Percentiles rank a stretch among this genome's conserved stretches.
Evolutionary conservation across 2,113 vertebrate species (phyloP).

Genomic region (Nanorana parkeri): DNA sequence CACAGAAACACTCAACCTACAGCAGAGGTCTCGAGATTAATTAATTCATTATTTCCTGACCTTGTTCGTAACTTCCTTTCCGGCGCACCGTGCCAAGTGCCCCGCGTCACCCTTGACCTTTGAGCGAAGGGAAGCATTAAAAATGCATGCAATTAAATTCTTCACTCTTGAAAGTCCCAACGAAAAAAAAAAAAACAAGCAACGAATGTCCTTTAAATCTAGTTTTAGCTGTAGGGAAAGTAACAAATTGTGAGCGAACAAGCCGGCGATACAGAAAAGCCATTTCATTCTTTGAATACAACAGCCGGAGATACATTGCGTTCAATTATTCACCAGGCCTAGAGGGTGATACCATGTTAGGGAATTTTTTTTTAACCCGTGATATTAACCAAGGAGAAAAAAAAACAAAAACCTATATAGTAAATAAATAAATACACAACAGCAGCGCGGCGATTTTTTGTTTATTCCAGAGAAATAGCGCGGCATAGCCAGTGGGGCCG

Average conservation of each 20-base stretch:
- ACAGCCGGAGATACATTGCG: constrained; percentile 54
- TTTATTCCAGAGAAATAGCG: constrained; percentile 47
- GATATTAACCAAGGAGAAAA: constrained; percentile 33
- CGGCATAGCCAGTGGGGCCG: constrained; percentile 9
- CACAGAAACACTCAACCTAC: no score
- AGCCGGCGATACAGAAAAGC: constrained; percentile 48
- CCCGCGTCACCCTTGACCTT: constrained; percentile 10
- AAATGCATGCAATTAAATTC: constrained; percentile 51
- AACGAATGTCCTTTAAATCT: constrained; percentile 39
- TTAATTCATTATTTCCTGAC: no score
- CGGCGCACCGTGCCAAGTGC: neutral
- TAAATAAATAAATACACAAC: constrained; percentile 58
- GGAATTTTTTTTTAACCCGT: constrained; percentile 64
- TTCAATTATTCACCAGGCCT: constrained; percentile 71
- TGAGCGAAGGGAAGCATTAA: constrained; percentile 18
- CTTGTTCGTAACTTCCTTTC: neutral
- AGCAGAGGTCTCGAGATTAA: no score
- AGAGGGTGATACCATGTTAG: constrained; percentile 58
- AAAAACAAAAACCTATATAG: constrained; percentile 43
- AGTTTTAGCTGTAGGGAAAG: constrained; percentile 53
- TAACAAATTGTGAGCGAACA: constrained; percentile 52
- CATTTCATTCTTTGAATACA: constrained; percentile 59
- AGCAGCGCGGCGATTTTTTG: constrained; percentile 34
- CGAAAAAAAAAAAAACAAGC: constrained; percentile 47
- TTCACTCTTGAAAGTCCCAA: constrained; percentile 38